phyloP scores from a whole-genome alignment of 2,888 invertebrate species.

The Frankliniella intonsa region DNA sequence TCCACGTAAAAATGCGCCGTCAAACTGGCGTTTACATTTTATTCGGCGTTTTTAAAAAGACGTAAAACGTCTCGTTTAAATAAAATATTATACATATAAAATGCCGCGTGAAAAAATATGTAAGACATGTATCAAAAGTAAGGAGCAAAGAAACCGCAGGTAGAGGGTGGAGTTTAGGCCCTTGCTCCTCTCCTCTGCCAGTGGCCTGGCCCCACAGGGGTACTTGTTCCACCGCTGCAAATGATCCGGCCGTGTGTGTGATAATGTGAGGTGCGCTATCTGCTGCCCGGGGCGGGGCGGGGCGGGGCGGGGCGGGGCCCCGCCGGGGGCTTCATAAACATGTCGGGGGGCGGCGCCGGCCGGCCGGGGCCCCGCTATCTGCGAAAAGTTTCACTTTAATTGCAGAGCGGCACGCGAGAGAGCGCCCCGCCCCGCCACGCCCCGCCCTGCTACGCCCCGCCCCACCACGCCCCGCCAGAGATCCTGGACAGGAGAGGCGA shows the following conservation, averaged over 20 bases:
- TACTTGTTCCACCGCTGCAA: background rate
- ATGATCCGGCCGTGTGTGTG: background rate
- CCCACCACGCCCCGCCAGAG: no score
- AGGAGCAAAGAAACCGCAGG: background rate
- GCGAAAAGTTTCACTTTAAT: conserved; percentile 19
- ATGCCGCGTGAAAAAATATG: no score
- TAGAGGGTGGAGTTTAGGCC: background rate
- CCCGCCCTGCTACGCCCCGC: background rate
- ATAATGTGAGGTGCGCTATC: background rate
- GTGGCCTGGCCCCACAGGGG: background rate
- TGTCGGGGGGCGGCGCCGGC: background rate
- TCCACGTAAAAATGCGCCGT: no score
- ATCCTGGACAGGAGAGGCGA: background rate
- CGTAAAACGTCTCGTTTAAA: no score
- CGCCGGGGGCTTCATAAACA: background rate
- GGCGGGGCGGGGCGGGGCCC: background rate
- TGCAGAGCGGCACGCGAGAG: background rate
- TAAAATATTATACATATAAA: no score
- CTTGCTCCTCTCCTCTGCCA: no score
- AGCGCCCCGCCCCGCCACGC: background rate
- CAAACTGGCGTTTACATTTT: no score
- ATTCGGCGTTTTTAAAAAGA: no score
- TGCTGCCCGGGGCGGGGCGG: background rate
- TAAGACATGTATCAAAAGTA: background rate
- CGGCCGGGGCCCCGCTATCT: background rate